Conservation (phyloP, 1,140 invertebrate species). For the Mamestra configurata region DNA sequence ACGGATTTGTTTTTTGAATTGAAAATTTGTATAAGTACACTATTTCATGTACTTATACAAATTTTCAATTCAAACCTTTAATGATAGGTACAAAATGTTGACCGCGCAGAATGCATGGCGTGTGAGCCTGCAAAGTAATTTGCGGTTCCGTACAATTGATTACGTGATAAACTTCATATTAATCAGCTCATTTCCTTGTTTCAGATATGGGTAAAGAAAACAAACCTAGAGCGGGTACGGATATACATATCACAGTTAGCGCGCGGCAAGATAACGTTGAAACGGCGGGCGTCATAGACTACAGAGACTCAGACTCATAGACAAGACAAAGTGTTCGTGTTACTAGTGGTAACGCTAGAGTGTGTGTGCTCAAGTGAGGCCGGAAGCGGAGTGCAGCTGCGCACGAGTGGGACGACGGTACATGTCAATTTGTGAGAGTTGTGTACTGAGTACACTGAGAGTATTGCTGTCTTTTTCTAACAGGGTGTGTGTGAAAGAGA, state of each 20-base stretch:
- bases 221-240: slow-evolving; percentile 94
- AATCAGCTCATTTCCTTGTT: slow-evolving; percentile 67
- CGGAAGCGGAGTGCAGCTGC: background rate
- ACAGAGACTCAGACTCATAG: background rate
- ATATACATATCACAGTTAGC: slow-evolving; percentile 95
- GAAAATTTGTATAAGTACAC: no score
- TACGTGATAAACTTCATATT: no score
- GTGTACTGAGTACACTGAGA: background rate
- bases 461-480: slow-evolving; percentile 3
- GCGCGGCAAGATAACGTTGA: slow-evolving; percentile 96
- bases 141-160: no score
- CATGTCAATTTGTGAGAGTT: background rate
- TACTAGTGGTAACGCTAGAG: slow-evolving; percentile 41
- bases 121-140: no score
- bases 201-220: slow-evolving; percentile 97
- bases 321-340: slow-evolving; percentile 38
- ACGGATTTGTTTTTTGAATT: no score
- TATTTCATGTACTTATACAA: no score
- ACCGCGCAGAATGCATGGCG: no score
- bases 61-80: no score
- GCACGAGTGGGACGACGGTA: background rate
- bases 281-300: slow-evolving; percentile 91
- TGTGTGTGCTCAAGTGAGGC: slow-evolving; percentile 42
- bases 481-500: background rate
- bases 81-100: no score